Conservation (phyloP, 2,888 invertebrate species). For the Aethes cnicana region DNA sequence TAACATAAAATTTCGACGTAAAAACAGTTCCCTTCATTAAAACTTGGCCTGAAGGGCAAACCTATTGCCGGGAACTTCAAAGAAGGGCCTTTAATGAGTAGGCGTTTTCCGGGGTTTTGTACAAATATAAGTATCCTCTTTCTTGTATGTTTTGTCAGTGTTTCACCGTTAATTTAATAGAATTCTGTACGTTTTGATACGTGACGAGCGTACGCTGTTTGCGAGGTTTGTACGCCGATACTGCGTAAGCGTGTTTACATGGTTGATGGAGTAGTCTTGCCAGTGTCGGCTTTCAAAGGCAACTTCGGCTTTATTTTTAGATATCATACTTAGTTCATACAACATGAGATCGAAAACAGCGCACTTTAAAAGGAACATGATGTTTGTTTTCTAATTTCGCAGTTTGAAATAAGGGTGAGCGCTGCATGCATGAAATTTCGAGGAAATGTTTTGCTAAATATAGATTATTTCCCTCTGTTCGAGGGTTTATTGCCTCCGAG, state of each 20-base stretch:
- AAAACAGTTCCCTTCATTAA: slow-evolving; percentile 25
- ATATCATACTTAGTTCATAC: too few species aligned
- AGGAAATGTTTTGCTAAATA: slow-evolving; percentile 29
- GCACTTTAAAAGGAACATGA: not conserved
- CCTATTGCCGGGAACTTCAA: slow-evolving; percentile 28
- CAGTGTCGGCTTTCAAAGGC: too few species aligned
- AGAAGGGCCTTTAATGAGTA: slow-evolving; percentile 27
- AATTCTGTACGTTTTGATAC: not conserved
- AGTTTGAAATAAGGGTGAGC: not conserved
- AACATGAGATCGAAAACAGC: too few species aligned
- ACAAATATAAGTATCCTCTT: slow-evolving; percentile 15
- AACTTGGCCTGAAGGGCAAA: slow-evolving; percentile 18
- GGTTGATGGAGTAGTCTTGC: too few species aligned
- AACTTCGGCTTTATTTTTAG: too few species aligned
- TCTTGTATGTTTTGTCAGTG: slow-evolving; percentile 13
- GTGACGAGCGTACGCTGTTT: not conserved
- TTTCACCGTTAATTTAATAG: slow-evolving; percentile 16
- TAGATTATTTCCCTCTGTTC: slow-evolving; percentile 32
- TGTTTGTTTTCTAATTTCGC: slow-evolving; percentile 5
- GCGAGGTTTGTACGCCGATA: too few species aligned
- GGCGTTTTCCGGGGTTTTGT: slow-evolving; percentile 22
- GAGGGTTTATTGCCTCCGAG: slow-evolving; percentile 47
- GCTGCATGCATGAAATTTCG: slow-evolving; percentile 11
- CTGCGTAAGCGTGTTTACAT: too few species aligned
- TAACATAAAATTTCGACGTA: slow-evolving; percentile 6